Evolutionary conservation across 2,888 invertebrate genomes (phyloP), one percentile per base, ranked within the genome.

Genomic region (Platynereis dumerilii): DNA sequence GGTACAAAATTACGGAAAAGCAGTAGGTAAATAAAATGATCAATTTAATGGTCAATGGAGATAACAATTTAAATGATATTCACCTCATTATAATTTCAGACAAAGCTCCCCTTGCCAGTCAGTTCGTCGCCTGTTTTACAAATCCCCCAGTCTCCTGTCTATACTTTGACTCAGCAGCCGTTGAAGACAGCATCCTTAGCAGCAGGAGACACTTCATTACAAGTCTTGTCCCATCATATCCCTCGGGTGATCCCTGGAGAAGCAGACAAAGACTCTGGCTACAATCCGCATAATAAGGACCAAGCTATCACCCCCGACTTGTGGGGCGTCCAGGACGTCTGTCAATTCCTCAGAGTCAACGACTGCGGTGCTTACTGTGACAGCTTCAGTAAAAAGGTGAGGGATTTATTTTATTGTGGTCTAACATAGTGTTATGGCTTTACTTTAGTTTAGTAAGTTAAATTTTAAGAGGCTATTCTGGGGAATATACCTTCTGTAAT

Each of bases 281-380:
- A 57, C 22, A 45, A 34, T 22, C n/a, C 42, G 0, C 52, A 58
- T 17, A 53, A 22, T 17, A 53, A 54, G 27, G 45, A 59, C 26
- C 45, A 59, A 26, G 44, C 63, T 12, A 65, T 88, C 55, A 83
- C 87, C 71, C 91, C 91, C 12, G 87, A 87, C 45, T 88, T 89
- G 68, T 96, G 96, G 96, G 91, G 89, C 69, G 88, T 91, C 0
- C 88, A 89, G 72, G 94, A 96, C 81, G 96, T 96, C 10, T 92
- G 92, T 26, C 91, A 92, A 83, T 96, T 96, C 86, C 88, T 96
- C 60, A 89, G 92, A 57, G 91, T 92, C 53, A 96, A 96, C 82
- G 95, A 95, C 81, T 89, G 88, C 80, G 87, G 87, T 52, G 85
- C 87, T 0, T 88, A 88, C 74, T 87, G 87, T 76, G 88, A 88